phyloP scores from a whole-genome alignment of 1,140 invertebrate species.

The Drosophila rufa region DNA sequence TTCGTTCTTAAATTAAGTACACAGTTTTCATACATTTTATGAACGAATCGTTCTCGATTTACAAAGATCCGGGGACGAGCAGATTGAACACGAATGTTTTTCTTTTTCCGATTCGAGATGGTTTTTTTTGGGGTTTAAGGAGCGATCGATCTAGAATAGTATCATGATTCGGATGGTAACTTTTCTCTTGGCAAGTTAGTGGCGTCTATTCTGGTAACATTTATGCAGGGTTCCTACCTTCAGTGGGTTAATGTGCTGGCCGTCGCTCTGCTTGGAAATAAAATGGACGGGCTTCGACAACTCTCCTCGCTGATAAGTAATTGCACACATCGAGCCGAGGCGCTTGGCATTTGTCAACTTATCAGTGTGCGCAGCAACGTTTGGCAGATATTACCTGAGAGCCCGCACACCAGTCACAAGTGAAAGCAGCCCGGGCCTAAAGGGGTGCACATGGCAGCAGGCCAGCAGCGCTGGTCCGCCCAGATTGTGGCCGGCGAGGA shows the following conservation, averaged over 20 bases:
- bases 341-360: conserved; percentile 31
- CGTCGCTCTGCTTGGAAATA: neutral
- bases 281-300: conserved; percentile 19
- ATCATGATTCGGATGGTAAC: neutral
- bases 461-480: conserved; percentile 56
- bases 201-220: neutral
- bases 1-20: too few relatives aligned
- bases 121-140: too few relatives aligned
- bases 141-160: too few relatives aligned
- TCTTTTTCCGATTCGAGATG: too few relatives aligned
- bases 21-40: too few relatives aligned
- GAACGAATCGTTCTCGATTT: too few relatives aligned
- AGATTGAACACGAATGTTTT: too few relatives aligned
- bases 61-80: too few relatives aligned
- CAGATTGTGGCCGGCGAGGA: conserved; percentile 68
- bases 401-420: conserved; percentile 4
- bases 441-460: conserved; percentile 35
- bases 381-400: conserved; percentile 36
- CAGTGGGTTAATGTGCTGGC: neutral
- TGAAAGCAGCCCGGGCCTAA: conserved; percentile 4
- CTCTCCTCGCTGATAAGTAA: conserved; percentile 38
- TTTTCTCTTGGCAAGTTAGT: neutral
- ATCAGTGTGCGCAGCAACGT: conserved; percentile 43
- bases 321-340: conserved; percentile 29
- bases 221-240: too few relatives aligned